Evolutionary conservation across 2,113 vertebrate species (phyloP), one percentile per base, ranked within the genome.

Genomic region (Catharus minimus): DNA sequence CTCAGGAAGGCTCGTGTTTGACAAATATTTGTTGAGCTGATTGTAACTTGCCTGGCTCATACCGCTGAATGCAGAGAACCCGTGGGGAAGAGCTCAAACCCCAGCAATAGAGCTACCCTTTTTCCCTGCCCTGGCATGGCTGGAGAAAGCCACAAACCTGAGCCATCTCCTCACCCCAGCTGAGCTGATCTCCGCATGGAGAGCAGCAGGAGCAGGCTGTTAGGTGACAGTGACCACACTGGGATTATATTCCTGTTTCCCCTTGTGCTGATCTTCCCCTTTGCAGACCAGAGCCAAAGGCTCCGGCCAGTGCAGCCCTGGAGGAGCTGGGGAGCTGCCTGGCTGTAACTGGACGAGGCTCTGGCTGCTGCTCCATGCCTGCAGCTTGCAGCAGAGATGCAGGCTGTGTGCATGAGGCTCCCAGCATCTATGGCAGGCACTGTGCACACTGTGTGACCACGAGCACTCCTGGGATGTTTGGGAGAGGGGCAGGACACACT

Each of bases 11-110:
- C 80, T 83, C 14, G 5, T 0, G 5, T 50, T 92, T 36, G 77
- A 72, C 88, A 93, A 92, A 93, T 89, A 94, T 89, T 90, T 94
- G 78, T 82, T 9, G 43, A 93, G 80, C 69, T 82, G 73, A 86
- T 47, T 58, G 86, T n/a, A 90, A 68, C 74, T 55, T 1, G 13
- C 73, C 41, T 3, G 3, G 69, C 55, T 92, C 43, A 18, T 14
- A 38, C 49, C 66, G 32, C 86, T 52, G 69, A 52, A 36, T 6
- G 52, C 72, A 78, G 50, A 86, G 26, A 66, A 65, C 26, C 50
- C 30, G 21, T 22, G 9, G 55, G 44, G 43, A 92, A 93, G 62
- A 67, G 56, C 66, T 68, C 53, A 68, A 93, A 75, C 13, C 11
- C 36, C 43, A 21, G 6, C 43, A 50, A 49, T 2, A 26, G 21